A percentile compares a stretch with the other conserved stretches of the same genome.
Conservation (phyloP, 2,113 vertebrate genomes). For the Eublepharis macularius region DNA sequence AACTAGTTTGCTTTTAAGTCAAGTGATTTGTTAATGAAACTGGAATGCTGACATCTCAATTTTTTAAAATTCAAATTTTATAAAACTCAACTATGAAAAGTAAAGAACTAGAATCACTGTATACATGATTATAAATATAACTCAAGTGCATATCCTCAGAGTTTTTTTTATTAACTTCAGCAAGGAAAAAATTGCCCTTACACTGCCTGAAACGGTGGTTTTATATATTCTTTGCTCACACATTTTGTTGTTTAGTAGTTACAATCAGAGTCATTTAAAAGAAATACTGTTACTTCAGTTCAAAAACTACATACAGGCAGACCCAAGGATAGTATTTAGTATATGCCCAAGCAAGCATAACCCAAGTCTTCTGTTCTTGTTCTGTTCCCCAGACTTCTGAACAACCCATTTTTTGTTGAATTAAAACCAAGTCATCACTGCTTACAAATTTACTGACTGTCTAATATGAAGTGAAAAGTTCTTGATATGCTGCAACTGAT, state of each 20-base stretch:
- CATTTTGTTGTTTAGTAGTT: conserved; percentile 17
- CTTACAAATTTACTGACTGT: background rate
- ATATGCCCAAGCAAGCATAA: too few relatives aligned
- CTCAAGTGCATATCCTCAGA: conserved; percentile 25
- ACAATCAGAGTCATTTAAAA: background rate
- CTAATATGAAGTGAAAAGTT: background rate
- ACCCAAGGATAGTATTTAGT: background rate
- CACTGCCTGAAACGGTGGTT: conserved; percentile 7
- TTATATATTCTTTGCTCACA: conserved; percentile 18
- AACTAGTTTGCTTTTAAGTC: conserved; percentile 42
- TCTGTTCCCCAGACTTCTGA: too few relatives aligned
- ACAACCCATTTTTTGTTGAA: background rate
- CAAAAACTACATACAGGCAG: background rate
- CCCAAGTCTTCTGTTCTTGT: too few relatives aligned
- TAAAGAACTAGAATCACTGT: background rate
- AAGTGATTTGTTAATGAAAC: conserved; percentile 28
- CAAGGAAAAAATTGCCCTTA: conserved; percentile 33
- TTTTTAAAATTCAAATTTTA: conserved; percentile 39
- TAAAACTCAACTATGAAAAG: conserved; percentile 32
- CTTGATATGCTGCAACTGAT: too few relatives aligned
- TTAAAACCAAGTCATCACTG: background rate
- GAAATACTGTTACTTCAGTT: background rate
- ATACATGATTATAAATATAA: background rate
- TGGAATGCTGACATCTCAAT: conserved; percentile 33
- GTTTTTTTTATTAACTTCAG: conserved; percentile 22